Percentiles rank a stretch among this genome's conserved stretches.
Evolutionary conservation across 2,113 vertebrate genomes (phyloP).

Genomic region (rat (Rattus norvegicus)): DNA sequence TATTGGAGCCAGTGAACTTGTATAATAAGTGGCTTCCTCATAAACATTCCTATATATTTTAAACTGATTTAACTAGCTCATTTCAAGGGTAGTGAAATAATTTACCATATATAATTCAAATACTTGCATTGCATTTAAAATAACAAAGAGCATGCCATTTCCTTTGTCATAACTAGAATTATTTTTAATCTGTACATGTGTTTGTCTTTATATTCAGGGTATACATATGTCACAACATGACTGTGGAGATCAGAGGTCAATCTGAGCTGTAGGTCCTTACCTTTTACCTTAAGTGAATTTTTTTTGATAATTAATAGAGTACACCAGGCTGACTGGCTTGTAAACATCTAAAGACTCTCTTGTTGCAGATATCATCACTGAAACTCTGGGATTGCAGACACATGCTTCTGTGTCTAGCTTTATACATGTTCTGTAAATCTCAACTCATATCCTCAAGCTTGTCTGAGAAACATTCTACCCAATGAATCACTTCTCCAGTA

Average conservation of each 20-base stretch:
- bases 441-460: background rate
- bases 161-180: background rate
- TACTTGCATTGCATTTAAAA: background rate
- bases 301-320: too few relatives aligned
- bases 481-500: background rate
- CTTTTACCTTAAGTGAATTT: background rate
- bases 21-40: too few relatives aligned
- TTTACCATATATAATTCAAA: background rate
- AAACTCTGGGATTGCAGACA: background rate
- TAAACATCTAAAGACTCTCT: background rate
- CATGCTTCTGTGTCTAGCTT: background rate
- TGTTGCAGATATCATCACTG: background rate
- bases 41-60: too few relatives aligned
- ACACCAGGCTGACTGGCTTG: too few relatives aligned
- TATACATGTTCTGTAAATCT: background rate
- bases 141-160: background rate
- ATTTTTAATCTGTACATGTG: background rate
- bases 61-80: too few relatives aligned
- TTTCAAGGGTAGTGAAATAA: too few relatives aligned
- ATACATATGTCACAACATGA: background rate
- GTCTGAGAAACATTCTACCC: background rate
- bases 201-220: background rate
- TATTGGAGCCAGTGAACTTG: too few relatives aligned
- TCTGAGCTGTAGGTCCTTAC: background rate
- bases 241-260: background rate